phyloP scores from a whole-genome alignment of 2,113 vertebrate species.

The Xiphorhynchus elegans region DNA sequence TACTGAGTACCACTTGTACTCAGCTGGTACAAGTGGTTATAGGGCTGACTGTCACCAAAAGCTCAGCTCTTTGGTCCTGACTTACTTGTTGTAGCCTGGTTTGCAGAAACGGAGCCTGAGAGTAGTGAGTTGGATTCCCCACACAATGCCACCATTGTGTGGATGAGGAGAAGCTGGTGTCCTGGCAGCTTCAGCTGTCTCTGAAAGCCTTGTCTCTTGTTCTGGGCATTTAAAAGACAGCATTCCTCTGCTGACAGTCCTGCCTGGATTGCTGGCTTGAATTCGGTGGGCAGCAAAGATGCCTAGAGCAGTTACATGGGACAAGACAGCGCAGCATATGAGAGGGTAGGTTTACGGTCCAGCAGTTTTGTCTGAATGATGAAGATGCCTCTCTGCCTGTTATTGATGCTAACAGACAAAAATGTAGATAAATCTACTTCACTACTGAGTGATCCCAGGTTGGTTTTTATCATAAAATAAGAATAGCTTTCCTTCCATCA shows the following conservation, averaged over 20 bases:
- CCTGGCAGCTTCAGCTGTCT: constrained; percentile 73
- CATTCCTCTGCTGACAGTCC: constrained; percentile 72
- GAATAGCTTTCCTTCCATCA: background rate
- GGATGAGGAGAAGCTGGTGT: constrained; percentile 53
- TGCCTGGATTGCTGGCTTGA: constrained; percentile 51
- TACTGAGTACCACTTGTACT: no score
- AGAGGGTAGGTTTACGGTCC: constrained; percentile 24
- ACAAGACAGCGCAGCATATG: background rate
- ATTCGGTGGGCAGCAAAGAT: constrained; percentile 33
- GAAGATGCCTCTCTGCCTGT: constrained; percentile 44
- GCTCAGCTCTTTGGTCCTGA: constrained; percentile 24
- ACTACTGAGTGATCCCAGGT: background rate
- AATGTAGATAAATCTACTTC: background rate
- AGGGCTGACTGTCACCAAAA: background rate
- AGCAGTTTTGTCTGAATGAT: constrained; percentile 36
- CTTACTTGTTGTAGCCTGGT: background rate
- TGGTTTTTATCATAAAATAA: background rate
- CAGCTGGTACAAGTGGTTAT: constrained; percentile 27
- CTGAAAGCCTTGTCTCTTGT: constrained; percentile 75
- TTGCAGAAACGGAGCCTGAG: constrained; percentile 30
- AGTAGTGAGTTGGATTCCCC: background rate
- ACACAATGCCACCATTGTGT: constrained; percentile 76
- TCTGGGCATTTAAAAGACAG: constrained; percentile 71
- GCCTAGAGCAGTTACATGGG: constrained; percentile 54
- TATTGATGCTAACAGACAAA: constrained; percentile 5